phyloP scores from a whole-genome alignment of 2,113 vertebrate species.

The Seriola dumerili region DNA sequence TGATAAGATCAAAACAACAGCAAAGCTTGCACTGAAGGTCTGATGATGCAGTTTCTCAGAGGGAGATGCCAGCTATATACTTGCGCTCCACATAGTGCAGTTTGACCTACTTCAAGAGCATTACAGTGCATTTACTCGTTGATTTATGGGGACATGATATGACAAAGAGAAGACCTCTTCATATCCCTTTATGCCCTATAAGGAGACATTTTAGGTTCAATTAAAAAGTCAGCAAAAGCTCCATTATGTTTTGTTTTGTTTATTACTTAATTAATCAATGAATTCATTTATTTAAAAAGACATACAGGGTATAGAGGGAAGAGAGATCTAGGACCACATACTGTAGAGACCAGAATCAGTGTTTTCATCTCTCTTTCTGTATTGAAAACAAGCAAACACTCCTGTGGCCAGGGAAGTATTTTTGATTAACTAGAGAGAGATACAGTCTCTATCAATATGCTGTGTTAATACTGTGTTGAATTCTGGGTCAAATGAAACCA shows the following conservation, averaged over 20 bases:
- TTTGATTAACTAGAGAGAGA: no score
- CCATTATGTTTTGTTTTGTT: not conserved
- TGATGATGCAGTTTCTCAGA: not conserved
- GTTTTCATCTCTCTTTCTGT: slow-evolving; percentile 9
- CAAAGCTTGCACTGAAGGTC: not conserved
- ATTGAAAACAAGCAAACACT: slow-evolving; percentile 2
- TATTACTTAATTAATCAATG: not conserved
- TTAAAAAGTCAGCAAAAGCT: slow-evolving; percentile 17
- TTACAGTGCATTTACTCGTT: not conserved
- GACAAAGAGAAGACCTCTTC: slow-evolving; percentile 31
- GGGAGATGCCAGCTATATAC: not conserved
- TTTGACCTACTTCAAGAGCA: slow-evolving; percentile 39
- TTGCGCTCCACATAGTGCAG: not conserved
- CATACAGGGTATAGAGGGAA: not conserved
- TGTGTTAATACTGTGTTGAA: not conserved
- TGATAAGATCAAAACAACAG: slow-evolving; percentile 4
- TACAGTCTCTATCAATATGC: not conserved
- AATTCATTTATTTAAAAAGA: not conserved
- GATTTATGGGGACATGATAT: slow-evolving; percentile 14
- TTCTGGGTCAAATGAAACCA: not conserved
- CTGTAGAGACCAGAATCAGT: not conserved
- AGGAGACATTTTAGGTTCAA: slow-evolving; percentile 4
- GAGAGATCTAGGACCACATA: not conserved
- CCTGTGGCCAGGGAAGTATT: no score
- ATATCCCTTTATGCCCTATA: not conserved